Evolutionary conservation across 2,888 invertebrate genomes (phyloP), one percentile per base, ranked within the genome.

Genomic region (Fragum sueziense): DNA sequence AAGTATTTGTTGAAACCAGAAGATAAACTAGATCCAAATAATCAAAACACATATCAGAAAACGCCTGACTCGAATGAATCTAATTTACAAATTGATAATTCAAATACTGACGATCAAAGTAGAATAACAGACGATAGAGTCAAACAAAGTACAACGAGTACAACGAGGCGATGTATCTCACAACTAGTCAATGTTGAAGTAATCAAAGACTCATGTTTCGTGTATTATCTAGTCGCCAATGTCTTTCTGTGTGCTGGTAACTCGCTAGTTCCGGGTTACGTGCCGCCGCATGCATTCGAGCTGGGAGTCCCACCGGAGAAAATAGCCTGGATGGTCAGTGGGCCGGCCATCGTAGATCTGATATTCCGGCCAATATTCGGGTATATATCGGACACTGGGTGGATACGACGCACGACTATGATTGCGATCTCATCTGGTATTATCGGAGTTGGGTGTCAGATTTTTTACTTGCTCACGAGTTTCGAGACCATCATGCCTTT

Each of bases 221-320:
- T 82, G 25, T 51, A 67, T 17, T 79, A 68, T 74, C 61, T 82
- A n/a, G n/a, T 74, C 4, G 67, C 70, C 67, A 75, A 73, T 20
- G 72, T 76, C 51, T 67, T 70, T 20, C 67, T 74, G 31, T 62
- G 73, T 22, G 31, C 74, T 17, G 82, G 82, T 6, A 31, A 74
- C 29, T 54, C 33, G 17, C 29, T 82, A 11, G 62, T 74, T 2
- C 70, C 78, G 2, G 57, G 84, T 0, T 86, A 74, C 34, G 41
- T 88, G 3, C 86, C 86, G 0, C 76, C 84, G 6, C 72, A 84
- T 47, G 85, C 83, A 11, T 71, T 76, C 25, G 85, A 84, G 17
- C 73, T 78, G 31, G 79, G 76, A 0, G 65, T 88, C 2, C 61
- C 52, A 11, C 73, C 74, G 29, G 78, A 79, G 20, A 17, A 74